Conservation (phyloP, 2,113 vertebrate genomes). For the Dromaius novaehollandiae region DNA sequence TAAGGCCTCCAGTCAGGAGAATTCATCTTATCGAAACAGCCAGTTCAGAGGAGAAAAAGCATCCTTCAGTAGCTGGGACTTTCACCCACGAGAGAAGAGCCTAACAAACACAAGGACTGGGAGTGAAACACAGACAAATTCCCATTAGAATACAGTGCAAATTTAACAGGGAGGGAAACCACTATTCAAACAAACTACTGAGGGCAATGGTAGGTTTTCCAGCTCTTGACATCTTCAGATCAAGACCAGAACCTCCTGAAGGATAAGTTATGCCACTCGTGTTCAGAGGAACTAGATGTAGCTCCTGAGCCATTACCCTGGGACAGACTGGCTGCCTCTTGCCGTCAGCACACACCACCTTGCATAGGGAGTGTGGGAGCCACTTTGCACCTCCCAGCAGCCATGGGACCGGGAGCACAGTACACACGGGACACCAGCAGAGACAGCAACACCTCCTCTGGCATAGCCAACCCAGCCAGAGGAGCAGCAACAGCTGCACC, state of each 20-base stretch:
- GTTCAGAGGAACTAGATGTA: neutral
- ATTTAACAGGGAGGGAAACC: constrained; percentile 45
- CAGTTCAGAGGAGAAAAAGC: neutral
- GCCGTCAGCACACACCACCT: neutral
- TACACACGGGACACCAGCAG: neutral
- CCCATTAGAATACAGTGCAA: neutral
- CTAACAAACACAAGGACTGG: neutral
- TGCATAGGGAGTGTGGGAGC: neutral
- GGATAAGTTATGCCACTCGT: neutral
- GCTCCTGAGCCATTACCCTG: neutral
- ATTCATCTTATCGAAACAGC: neutral
- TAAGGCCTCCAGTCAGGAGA: neutral
- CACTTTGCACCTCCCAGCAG: neutral
- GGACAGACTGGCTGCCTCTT: neutral
- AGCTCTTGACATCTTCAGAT: constrained; percentile 49
- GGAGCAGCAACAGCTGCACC: neutral
- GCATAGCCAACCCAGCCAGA: neutral
- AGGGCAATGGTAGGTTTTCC: constrained; percentile 21
- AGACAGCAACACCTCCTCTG: neutral
- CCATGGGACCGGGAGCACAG: fast-evolving
- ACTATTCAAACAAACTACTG: constrained; percentile 31
- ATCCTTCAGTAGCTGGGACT: neutral
- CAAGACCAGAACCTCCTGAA: constrained; percentile 36
- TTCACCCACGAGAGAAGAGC: neutral
- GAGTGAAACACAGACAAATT: neutral